A percentile compares a stretch with the other conserved stretches of the same genome.
Conservation (phyloP, 2,888 invertebrate genomes). For the Hirtodrosophila confusa region DNA sequence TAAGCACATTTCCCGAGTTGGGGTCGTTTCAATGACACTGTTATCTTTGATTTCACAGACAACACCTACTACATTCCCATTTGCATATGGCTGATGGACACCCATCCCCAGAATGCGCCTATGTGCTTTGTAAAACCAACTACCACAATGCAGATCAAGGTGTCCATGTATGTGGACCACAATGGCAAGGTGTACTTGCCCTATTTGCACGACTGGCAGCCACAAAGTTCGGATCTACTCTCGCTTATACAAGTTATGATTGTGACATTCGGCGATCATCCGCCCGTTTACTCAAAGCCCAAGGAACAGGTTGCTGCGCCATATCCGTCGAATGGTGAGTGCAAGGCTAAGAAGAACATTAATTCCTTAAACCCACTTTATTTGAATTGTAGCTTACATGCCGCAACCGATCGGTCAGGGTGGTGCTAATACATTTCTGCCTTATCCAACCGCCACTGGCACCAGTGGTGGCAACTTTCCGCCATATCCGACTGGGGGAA, state of each 20-base stretch:
- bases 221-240: constrained; percentile 91
- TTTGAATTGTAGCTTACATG: constrained; percentile 82
- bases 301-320: constrained; percentile 85
- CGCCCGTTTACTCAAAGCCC: constrained; percentile 94
- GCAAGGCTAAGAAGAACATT: rapidly evolving
- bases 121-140: constrained; percentile 98
- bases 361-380: background rate
- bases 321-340: constrained; percentile 84
- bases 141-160: constrained; percentile 96
- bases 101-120: constrained; percentile 98
- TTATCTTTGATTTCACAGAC: constrained; percentile 84
- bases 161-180: constrained; percentile 96
- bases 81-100: constrained; percentile 97
- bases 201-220: constrained; percentile 97
- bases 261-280: constrained; percentile 96
- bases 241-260: constrained; percentile 96
- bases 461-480: constrained; percentile 83
- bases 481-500: constrained; percentile 81
- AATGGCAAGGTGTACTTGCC: constrained; percentile 98
- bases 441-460: constrained; percentile 85
- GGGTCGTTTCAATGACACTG: background rate
- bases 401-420: constrained; percentile 82
- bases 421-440: constrained; percentile 82
- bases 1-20: constrained; percentile 83
- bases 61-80: constrained; percentile 97